A percentile compares a stretch with the other conserved stretches of the same genome.
These are phyloP conservation scores for Oscheius sp. DNA, from an alignment of 1,140 invertebrate species.

Conservation along the genomic window DNA sequence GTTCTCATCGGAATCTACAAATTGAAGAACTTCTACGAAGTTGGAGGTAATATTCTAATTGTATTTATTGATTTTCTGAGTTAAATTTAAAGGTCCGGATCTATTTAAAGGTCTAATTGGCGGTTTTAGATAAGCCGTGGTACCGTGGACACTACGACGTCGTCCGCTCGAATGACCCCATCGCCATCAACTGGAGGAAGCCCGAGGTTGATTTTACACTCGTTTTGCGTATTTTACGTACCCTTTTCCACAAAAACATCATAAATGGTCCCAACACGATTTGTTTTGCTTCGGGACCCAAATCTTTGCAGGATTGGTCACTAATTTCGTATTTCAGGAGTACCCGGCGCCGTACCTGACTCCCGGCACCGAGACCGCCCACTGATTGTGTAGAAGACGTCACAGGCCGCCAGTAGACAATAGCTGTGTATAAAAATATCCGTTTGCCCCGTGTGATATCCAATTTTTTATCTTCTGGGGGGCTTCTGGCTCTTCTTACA, in stretches of 20 bases:
- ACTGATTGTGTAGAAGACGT: not conserved
- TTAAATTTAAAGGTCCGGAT: not conserved
- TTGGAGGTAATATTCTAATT: constrained; percentile 11
- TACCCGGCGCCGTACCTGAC: constrained; percentile 46
- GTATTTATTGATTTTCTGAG: not conserved
- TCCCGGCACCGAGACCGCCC: constrained; percentile 15
- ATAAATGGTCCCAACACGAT: no score
- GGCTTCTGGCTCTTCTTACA: no score
- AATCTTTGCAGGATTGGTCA: not conserved
- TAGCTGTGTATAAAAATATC: no score
- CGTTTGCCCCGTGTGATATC: no score
- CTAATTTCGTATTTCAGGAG: constrained; percentile 27
- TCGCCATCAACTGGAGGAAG: constrained; percentile 41
- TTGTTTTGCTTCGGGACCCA: not conserved
- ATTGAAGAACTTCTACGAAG: constrained; percentile 28
- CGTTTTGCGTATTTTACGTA: no score
- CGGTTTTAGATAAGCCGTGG: constrained; percentile 33
- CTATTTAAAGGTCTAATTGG: not conserved
- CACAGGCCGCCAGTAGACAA: no score
- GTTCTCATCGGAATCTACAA: constrained; percentile 33
- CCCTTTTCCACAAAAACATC: no score
- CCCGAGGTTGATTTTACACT: constrained; percentile 24
- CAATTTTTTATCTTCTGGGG: no score
- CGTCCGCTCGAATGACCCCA: constrained; percentile 37
- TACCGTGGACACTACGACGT: constrained; percentile 44